Base-by-base conservation (phyloP, 1,140 invertebrate genomes). In the Tachypleus tridentatus region DNA sequence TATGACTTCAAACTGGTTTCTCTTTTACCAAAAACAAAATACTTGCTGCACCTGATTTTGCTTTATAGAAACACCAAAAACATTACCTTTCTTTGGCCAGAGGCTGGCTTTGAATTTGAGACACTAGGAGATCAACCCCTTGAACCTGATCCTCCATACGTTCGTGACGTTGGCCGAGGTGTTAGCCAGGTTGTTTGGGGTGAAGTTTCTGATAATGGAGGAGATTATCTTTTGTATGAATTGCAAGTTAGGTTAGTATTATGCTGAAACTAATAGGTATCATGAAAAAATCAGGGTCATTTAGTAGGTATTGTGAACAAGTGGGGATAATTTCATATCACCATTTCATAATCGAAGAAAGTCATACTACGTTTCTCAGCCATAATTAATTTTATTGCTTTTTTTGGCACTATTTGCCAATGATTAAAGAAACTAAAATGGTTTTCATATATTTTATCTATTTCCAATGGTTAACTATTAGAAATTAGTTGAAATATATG, bases 111-210 rank as follows among this genome's bases (percentile, higher is more conserved):
- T 72, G 81, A 81, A 4, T 91, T 85, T 74, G 84, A 86, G 77
- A 93, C 90, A 5, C 72, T 85, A 51, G 86, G 86, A 87, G 80
- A 75, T 71, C 74, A 58, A 47, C 76, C 76, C 52, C 69, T 65
- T 49, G 48, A 66, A 51, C 75, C 76, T 8, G 70, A 65, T 11
- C 60, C 70, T n/a, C 88, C 88, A 3, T 76, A 77, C 4, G 76
- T 87, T 3, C 81, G 83, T 60, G 82, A 83, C 60, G 76, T 87
- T 7, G 79, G 81, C 10, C 80, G 79, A 49, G 83, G 83, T 48
- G 78, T 85, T 2, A 89, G 86, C 74, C 84, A 88, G 72, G 80
- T 91, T 0, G 81, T 78, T 54, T 92, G 89, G 89, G 78, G 83
- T 54, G 76, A 82, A 3, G 83, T 88, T 0, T 75, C 78, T 58